A percentile compares a stretch with the other conserved stretches of the same genome.
Evolutionary conservation across 1,140 invertebrate genomes (phyloP).

Genomic region (Mercenaria mercenaria): DNA sequence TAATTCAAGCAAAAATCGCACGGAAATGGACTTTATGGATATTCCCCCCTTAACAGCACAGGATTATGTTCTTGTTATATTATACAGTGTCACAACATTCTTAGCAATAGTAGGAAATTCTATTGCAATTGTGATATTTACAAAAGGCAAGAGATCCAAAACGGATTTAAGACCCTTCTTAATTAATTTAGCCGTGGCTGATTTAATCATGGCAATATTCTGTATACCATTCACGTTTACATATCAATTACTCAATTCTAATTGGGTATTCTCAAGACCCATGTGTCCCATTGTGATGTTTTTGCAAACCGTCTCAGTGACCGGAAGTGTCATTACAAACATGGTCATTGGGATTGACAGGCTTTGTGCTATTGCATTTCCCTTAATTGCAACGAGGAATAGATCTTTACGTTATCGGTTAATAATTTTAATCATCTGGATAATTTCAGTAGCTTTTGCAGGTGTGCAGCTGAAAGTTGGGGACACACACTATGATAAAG

Average conservation of each 20-base stretch:
- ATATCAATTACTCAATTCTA: constrained; percentile 74
- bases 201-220: constrained; percentile 85
- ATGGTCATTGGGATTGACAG: constrained; percentile 85
- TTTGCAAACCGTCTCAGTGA: constrained; percentile 83
- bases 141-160: constrained; percentile 78
- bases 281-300: constrained; percentile 85
- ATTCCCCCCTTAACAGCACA: constrained; percentile 37
- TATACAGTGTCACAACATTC: constrained; percentile 81
- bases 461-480: constrained; percentile 86
- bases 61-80: constrained; percentile 74
- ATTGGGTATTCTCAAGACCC: constrained; percentile 83
- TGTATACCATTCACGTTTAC: constrained; percentile 86
- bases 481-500: constrained; percentile 67
- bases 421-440: constrained; percentile 87
- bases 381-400: constrained; percentile 78
- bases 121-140: constrained; percentile 82
- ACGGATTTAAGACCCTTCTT: constrained; percentile 88
- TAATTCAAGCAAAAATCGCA: constrained; percentile 33
- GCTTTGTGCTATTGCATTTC: constrained; percentile 82
- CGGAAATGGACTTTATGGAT: neutral
- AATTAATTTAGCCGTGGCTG: constrained; percentile 90
- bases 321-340: constrained; percentile 84
- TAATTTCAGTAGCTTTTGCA: constrained; percentile 84
- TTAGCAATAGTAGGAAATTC: constrained; percentile 82
- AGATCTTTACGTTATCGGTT: constrained; percentile 73